Percentiles rank a stretch among this genome's conserved stretches.
Conservation (phyloP, 1,140 invertebrate species). For the Phenacoccus solenopsis region DNA sequence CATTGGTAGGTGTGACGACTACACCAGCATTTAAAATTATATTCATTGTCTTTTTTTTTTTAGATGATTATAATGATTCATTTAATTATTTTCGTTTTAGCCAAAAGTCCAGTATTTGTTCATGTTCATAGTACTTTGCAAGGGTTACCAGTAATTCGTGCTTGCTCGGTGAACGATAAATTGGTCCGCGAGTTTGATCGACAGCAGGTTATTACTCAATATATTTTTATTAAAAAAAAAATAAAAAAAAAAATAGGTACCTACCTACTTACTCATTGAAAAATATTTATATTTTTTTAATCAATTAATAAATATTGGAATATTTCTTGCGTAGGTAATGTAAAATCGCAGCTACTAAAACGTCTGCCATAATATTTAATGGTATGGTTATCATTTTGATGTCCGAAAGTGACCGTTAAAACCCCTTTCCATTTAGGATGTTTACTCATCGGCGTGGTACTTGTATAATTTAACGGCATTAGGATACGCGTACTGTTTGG, state of each 20-base stretch:
- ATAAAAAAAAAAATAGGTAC: not conserved
- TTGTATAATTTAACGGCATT: constrained; percentile 52
- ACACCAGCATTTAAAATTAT: no score
- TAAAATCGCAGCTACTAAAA: not conserved
- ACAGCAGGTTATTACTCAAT: constrained; percentile 48
- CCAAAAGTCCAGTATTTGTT: constrained; percentile 68
- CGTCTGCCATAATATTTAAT: not conserved
- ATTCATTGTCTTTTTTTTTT: no score
- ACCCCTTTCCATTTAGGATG: constrained; percentile 27
- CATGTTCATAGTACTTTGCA: constrained; percentile 76
- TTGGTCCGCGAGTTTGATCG: constrained; percentile 68
- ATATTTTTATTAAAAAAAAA: no score
- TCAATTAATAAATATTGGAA: not conserved
- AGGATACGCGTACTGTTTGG: constrained; percentile 55
- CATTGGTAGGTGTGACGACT: constrained; percentile 38
- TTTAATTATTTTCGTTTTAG: constrained; percentile 34
- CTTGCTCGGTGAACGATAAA: constrained; percentile 61
- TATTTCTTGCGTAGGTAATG: no score
- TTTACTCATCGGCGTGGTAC: constrained; percentile 53
- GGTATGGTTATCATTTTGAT: not conserved
- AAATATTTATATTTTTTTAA: not conserved
- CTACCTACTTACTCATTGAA: not conserved
- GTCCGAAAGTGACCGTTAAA: no score
- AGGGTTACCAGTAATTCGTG: constrained; percentile 76
- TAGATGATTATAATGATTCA: no score